Percentiles rank a stretch among this genome's conserved stretches.
These are phyloP conservation scores for Lasioglossum albipes DNA, from an alignment of 1,140 invertebrate species.

Conservation along the genomic window DNA sequence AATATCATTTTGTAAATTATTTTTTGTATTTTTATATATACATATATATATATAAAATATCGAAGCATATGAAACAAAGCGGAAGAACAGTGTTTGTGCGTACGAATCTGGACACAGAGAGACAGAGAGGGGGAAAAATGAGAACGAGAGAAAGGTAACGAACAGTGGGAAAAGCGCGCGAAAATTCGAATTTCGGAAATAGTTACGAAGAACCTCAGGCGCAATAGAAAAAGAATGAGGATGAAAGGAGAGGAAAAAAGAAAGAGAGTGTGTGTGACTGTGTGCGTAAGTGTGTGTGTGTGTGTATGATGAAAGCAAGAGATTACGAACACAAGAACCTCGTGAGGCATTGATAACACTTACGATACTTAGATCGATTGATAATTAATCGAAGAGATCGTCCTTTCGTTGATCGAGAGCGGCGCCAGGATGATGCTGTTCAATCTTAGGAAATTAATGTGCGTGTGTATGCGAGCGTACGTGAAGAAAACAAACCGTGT, in stretches of 20 bases:
- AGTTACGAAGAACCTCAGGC: neutral
- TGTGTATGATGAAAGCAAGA: neutral
- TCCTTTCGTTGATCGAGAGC: constrained; percentile 66
- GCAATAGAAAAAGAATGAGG: neutral
- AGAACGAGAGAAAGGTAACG: neutral
- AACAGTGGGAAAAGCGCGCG: neutral
- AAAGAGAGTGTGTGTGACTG: neutral
- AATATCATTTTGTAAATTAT: constrained; percentile 74
- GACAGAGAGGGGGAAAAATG: neutral
- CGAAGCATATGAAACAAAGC: constrained; percentile 61
- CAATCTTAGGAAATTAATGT: constrained; percentile 10
- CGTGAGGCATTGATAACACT: constrained; percentile 58
- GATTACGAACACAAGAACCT: constrained; percentile 8
- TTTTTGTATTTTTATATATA: constrained; percentile 74
- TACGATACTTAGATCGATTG: constrained; percentile 59
- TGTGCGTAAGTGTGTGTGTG: neutral
- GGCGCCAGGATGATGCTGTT: constrained; percentile 47
- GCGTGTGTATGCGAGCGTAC: constrained; percentile 45
- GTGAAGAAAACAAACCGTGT: constrained; percentile 33
- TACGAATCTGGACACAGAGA: constrained; percentile 25
- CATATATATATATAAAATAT: constrained; percentile 60
- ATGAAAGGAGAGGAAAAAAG: neutral
- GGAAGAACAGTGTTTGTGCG: constrained; percentile 63
- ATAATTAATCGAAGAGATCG: constrained; percentile 21
- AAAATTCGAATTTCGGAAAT: neutral